Evolutionary conservation across 2,797 vertebrate species (phyloP), one percentile per base, ranked within the genome.

Genomic region (Gallirallus australis): DNA sequence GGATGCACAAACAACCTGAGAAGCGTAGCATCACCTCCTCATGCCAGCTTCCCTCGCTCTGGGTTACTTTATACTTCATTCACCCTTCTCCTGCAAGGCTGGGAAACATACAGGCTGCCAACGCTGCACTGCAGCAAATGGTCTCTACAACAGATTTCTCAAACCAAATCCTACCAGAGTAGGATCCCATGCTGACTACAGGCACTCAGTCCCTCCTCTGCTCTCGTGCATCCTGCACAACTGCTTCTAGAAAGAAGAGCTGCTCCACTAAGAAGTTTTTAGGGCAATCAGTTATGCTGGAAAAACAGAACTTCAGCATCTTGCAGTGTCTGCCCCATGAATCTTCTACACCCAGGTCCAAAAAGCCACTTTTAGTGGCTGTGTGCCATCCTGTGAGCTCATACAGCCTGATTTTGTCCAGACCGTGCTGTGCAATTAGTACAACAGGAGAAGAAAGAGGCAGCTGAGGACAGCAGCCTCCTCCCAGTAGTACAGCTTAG

Each of bases 111-210:
- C 30, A 71, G 69, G 40, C 65, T 85, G 57, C 31, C 79, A 71
- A 37, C 17, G 23, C 48, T 30, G 48, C 65, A 57, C 4, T 25
- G 73, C 77, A 89, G 83, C 54, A 86, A 69, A 52, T 1, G 2
- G 65, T 37, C 21, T 71, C 76, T 91, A 24, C 39, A 65, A 0
- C 20, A 70, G 72, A 40, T 54, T 53, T 75, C 73, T 72, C 42
- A 39, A 57, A 76, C 6, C 78, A 31, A 2, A 45, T 9, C 42
- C 17, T 86, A 42, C 54, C 37, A 4, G 0, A 0, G n/a, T 3
- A 33, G 40, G 16, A 45, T 23, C 69, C 25, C 40, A 15, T 2
- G 31, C 59, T 64, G 87, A 8, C 72, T 28, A 8, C 1, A 14
- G 72, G 79, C 20, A 40, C 45, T 63, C 56, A 2, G 23, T 1